Base-by-base conservation (phyloP, 2,797 vertebrate genomes). In the Phoeniculus purpureus region DNA sequence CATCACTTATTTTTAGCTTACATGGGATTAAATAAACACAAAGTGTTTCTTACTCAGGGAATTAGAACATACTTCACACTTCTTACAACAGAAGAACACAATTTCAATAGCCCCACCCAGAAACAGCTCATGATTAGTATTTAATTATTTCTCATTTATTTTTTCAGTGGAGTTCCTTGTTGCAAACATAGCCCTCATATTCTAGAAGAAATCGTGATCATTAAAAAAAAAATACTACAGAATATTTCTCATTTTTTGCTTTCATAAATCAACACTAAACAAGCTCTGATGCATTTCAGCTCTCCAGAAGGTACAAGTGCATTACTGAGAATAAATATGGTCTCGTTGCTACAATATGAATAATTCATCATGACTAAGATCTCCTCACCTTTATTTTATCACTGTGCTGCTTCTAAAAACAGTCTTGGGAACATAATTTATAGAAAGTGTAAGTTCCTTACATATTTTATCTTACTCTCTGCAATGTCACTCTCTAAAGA, bases 321-420 rank as follows among this genome's bases (percentile, higher is more conserved):
- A 56, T 87, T 86, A 86, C 40, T 56, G 43, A 67, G 80, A 80
- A 94, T 87, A 92, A 94, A 86, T 89, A 80, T 74, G 90, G 74
- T 81, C 87, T 70, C 84, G 81, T 86, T 93, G 37, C 17, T 74
- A 64, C 16, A 52, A 59, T 27, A 85, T 92, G 73, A 94, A 95
- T 95, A 95, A 95, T 94, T 89, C 88, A 94, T 85, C 51, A 50
- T 9, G 26, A 73, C 29, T 64, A 70, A 70, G 43, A 93, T 81
- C 59, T 73, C 82, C 86, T 89, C 27, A 58, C 87, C 79, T 94
- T 87, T 94, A 65, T 93, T 92, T 48, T 94, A 89, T 62, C 50
- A 82, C 64, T 48, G 31, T 60, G 15, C 47, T 31, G 90, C 50
- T 66, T 92, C 48, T 1, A 0, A 67, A 90, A 56, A 19, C 56